Base-by-base conservation (phyloP, 2,888 invertebrate species). In the Strigamia maritima region DNA sequence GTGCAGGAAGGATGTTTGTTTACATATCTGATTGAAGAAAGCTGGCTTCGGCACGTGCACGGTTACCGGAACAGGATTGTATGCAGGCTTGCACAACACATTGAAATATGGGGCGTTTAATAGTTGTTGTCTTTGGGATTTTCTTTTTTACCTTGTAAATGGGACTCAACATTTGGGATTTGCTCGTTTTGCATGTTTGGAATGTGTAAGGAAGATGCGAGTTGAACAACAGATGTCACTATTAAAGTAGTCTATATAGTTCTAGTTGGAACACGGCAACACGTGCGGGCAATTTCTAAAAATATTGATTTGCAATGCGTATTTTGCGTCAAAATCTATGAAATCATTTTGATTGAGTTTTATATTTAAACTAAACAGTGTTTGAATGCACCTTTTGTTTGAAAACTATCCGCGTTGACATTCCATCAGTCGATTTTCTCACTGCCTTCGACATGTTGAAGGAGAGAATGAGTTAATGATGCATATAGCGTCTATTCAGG, bases 1-100 rank as follows among this genome's bases (percentile, higher is more conserved):
- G 70, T 70, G 24, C 28, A 70, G 70, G 70, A 70, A 70, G 70
- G 26, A 70, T 70, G 70, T 70, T 70, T 70, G 70, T 70, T 70
- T 70, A 26, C 26, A 3, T 70, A 70, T 70, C 70, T 28, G 70
- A 70, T 70, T 70, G 70, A 70, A 70, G 70, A 28, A 70, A 70
- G 28, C 70, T 70, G 14, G 24, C 26, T 70, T 4, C 28, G 70
- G 70, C 70, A 70, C 70, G 70, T 26, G 70, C 70, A 70, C 22
- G 22, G 60, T 12, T 44, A 16, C n/a, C 19, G n/a, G 24, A 65
- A 12, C 60, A 22, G 60, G 1, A 4, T 10, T 6, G 49, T 49
- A 10, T 3, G 10, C 54, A 10, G 2, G 22, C n/a, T 10, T 65
- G 14, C 28, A 70, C 26, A 70, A 28, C 24, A 60, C 22, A 24